Evolutionary conservation across 2,888 invertebrate genomes (phyloP).

Genomic region (Trichopria drosophilae): DNA sequence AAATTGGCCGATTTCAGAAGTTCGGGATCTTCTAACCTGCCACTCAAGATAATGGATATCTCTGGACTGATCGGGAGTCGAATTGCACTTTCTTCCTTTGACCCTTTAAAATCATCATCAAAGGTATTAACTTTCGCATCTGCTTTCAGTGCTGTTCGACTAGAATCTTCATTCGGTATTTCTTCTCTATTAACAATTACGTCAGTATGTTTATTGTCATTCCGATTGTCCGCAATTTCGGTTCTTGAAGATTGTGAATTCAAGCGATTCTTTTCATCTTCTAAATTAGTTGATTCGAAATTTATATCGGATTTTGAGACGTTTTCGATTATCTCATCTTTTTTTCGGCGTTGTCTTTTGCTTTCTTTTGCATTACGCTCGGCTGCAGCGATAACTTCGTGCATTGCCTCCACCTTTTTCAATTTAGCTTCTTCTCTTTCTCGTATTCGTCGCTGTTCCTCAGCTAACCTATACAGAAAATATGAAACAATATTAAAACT

Average conservation of each 20-base stretch:
- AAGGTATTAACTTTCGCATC: too few species aligned
- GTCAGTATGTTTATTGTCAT: too few species aligned
- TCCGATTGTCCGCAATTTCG: too few species aligned
- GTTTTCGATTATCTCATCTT: conserved; percentile 30
- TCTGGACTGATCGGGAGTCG: conserved; percentile 52
- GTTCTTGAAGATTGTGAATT: too few species aligned
- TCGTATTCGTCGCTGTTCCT: conserved; percentile 68
- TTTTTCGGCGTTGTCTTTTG: conserved; percentile 54
- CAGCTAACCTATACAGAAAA: conserved; percentile 65
- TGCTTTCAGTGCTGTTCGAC: too few species aligned
- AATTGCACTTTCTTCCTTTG: too few species aligned
- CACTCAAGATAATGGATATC: conserved; percentile 52
- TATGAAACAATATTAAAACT: too few species aligned
- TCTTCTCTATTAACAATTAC: too few species aligned
- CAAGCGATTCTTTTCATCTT: too few species aligned
- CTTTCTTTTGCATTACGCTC: conserved; percentile 70
- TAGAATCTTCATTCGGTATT: too few species aligned
- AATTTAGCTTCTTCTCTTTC: conserved; percentile 74
- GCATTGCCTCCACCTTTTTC: conserved; percentile 74
- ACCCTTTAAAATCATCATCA: too few species aligned
- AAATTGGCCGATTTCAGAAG: conserved; percentile 44
- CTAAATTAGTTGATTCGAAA: not conserved
- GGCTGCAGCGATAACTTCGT: conserved; percentile 76
- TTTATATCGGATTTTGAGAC: not conserved
- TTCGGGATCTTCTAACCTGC: conserved; percentile 50